These are phyloP conservation scores for Pteropus rufus DNA, from an alignment of 2,797 vertebrate species.

Conservation along the genomic window DNA sequence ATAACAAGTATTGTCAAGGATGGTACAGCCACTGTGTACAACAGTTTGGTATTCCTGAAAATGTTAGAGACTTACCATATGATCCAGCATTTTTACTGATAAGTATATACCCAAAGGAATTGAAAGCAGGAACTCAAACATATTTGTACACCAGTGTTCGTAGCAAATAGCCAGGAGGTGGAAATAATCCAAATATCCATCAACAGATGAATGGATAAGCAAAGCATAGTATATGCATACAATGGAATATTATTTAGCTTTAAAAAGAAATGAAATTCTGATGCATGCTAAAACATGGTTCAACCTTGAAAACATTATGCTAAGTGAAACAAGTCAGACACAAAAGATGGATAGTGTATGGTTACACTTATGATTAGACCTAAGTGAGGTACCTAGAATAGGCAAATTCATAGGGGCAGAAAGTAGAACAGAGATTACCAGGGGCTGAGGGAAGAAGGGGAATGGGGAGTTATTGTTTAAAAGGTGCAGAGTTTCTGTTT, in stretches of 20 bases:
- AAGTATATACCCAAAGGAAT: neutral
- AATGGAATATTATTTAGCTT: neutral
- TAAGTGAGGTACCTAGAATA: neutral
- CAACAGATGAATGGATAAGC: neutral
- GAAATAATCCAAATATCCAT: neutral
- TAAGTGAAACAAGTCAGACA: neutral
- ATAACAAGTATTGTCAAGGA: neutral
- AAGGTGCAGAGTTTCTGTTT: neutral
- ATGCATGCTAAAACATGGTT: neutral
- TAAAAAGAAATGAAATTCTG: neutral
- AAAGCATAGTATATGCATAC: neutral
- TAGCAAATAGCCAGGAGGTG: neutral
- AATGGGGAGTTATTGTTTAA: neutral
- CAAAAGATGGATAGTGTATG: neutral
- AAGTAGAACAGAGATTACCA: neutral
- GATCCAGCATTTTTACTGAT: neutral
- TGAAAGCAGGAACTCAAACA: neutral
- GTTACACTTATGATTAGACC: neutral
- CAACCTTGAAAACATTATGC: neutral
- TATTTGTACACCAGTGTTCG: neutral
- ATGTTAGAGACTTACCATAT: neutral
- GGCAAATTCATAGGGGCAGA: neutral
- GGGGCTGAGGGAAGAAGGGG: neutral
- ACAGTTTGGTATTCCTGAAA: neutral
- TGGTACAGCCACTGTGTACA: neutral